Evolutionary conservation across 2,113 vertebrate species (phyloP), one percentile per base, ranked within the genome.

Genomic region (Anas platyrhynchos): DNA sequence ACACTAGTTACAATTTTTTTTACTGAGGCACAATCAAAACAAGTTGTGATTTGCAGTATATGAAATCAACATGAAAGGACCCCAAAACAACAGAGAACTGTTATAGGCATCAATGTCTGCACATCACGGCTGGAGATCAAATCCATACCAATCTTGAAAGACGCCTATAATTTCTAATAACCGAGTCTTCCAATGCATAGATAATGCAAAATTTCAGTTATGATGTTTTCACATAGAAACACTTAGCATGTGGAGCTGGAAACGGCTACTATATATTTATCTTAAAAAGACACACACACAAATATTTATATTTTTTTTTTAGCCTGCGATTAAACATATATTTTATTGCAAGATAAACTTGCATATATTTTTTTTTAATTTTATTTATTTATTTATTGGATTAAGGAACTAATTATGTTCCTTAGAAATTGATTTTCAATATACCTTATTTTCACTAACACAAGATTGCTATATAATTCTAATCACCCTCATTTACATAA

Each of bases 391-490:
- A 23, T 9, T 50, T 67, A 89, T 77, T 34, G 84, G 56, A 76
- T 95, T 83, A 88, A 95, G 88, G 11, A 88, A 74, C 41, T 72
- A 95, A 48, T 83, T 88, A 82, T 13, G 46, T 58, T 52, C 55
- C 84, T 94, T 95, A 44, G 65, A 86, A 93, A 88, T 32, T 83
- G 76, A 88, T 82, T 96, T 96, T 65, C 93, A 95, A 88, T 72
- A 65, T 72, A 77, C 65, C 63, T 91, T 89, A 16, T 87, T 96
- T 88, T 86, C 54, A 83, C 7, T 94, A 76, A 71, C 74, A 91
- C 11, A 88, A 77, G 34, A 76, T 69, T 86, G 36, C 27, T 58
- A 25, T 34, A 85, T 68, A 72, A 82, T 73, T 83, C 67, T 82
- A 43, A 80, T 83, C 25, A 56, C 71, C 80, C 54, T 92, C 69